Conservation (phyloP, 2,797 vertebrate species). For the Hippocampus kuda region DNA sequence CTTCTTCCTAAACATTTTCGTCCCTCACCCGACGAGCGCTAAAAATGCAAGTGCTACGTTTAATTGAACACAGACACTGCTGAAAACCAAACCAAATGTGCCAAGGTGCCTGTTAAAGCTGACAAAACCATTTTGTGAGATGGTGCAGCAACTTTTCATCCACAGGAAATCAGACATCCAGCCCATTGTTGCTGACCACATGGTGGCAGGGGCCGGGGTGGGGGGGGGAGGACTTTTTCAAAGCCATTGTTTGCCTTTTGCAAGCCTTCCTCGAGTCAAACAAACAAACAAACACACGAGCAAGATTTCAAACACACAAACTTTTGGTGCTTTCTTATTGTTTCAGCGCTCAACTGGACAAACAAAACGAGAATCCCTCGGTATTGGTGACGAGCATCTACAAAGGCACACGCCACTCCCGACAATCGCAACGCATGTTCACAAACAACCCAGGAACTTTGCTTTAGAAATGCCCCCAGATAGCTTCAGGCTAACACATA, state of each 20-base stretch:
- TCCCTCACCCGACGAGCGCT: not conserved
- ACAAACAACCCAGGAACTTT: too few species aligned
- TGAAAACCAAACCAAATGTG: not conserved
- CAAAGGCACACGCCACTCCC: too few species aligned
- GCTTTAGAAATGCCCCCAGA: too few species aligned
- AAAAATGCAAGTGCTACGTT: not conserved
- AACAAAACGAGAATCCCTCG: not conserved
- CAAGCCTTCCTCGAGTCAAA: slow-evolving; percentile 7
- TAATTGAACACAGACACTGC: not conserved
- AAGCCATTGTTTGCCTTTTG: slow-evolving; percentile 42
- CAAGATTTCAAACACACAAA: slow-evolving; percentile 26
- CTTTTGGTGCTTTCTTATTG: not conserved
- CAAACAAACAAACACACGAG: slow-evolving; percentile 27
- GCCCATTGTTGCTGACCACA: slow-evolving; percentile 60
- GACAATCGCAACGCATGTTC: too few species aligned
- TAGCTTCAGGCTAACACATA: too few species aligned
- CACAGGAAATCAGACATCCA: slow-evolving; percentile 56
- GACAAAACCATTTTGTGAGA: not conserved
- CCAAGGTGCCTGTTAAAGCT: not conserved
- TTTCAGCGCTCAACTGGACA: not conserved
- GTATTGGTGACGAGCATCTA: not conserved
- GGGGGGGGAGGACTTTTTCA: slow-evolving; percentile 10
- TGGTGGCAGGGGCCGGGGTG: slow-evolving; percentile 16
- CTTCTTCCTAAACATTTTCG: not conserved
- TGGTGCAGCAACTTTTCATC: not conserved